These are phyloP conservation scores for Alviniconcha strummeri DNA, from an alignment of 2,888 invertebrate species.

Conservation along the genomic window DNA sequence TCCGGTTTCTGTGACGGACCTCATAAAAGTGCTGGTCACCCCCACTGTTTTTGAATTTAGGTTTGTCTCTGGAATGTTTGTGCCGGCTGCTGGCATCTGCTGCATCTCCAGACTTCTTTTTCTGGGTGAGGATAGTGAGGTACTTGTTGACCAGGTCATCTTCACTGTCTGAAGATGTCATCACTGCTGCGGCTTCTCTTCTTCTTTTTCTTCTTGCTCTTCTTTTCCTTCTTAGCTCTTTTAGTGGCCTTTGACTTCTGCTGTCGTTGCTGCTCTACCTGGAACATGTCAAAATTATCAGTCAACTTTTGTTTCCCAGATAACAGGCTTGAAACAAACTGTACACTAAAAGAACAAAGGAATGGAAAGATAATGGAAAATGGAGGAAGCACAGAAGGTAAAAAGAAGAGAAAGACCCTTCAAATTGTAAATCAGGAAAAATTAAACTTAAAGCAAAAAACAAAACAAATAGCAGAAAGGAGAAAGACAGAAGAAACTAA, in stretches of 20 bases:
- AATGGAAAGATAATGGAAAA: no score
- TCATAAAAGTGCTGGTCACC: background rate
- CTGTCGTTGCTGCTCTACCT: constrained; percentile 45
- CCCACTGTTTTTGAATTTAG: constrained; percentile 5
- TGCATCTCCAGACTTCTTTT: constrained; percentile 45
- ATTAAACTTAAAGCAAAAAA: no score
- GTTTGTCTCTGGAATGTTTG: background rate
- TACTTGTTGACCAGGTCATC: constrained; percentile 67
- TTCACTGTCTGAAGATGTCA: constrained; percentile 40
- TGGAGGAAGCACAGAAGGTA: no score
- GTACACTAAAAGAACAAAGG: no score
- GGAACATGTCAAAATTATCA: no score
- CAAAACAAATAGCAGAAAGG: no score
- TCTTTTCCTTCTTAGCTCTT: constrained; percentile 71
- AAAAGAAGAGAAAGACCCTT: no score
- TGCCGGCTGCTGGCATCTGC: constrained; percentile 1
- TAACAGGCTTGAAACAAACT: no score
- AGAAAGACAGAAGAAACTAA: no score
- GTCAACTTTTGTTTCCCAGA: no score
- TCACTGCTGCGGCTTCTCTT: constrained; percentile 43
- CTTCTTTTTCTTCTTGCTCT: constrained; percentile 70
- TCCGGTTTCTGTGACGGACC: constrained; percentile 16
- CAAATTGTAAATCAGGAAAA: no score
- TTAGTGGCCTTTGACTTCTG: constrained; percentile 35
- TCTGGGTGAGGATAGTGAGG: constrained; percentile 63